A percentile compares a stretch with the other conserved stretches of the same genome.
Evolutionary conservation across 2,797 vertebrate genomes (phyloP).

Genomic region (Acrossocheilus fasciatus): DNA sequence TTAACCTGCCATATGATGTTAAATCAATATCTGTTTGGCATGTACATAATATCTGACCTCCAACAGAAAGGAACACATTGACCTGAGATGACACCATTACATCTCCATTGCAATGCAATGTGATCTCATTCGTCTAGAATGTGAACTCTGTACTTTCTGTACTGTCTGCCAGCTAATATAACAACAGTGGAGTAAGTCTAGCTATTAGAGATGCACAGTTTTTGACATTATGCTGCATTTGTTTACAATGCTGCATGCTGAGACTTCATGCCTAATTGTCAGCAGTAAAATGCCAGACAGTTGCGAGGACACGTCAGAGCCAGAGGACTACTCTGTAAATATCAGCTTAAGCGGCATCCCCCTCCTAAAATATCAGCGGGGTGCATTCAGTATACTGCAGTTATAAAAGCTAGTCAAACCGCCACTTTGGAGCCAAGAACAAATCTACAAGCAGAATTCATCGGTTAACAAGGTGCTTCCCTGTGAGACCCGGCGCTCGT

Average conservation of each 20-base stretch:
- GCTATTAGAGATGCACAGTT: constrained; percentile 68
- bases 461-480: constrained; percentile 43
- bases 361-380: constrained; percentile 24
- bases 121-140: constrained; percentile 50
- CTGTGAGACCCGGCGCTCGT: not conserved
- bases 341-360: constrained; percentile 30
- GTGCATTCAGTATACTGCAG: not conserved
- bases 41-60: constrained; percentile 33
- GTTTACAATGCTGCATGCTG: constrained; percentile 58
- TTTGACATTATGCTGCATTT: constrained; percentile 64
- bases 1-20: constrained; percentile 32
- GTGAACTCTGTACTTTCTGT: constrained; percentile 32
- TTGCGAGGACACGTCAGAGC: constrained; percentile 53
- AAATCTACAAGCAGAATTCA: constrained; percentile 50
- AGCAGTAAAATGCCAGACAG: constrained; percentile 69
- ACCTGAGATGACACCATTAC: constrained; percentile 14
- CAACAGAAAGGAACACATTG: constrained; percentile 30
- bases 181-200: constrained; percentile 19
- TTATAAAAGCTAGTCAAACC: constrained; percentile 27
- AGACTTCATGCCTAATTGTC: constrained; percentile 64
- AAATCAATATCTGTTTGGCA: constrained; percentile 26
- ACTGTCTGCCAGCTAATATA: constrained; percentile 35
- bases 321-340: constrained; percentile 51
- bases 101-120: constrained; percentile 17
- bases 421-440: constrained; percentile 23